Evolutionary conservation across 2,888 invertebrate species (phyloP), one percentile per base, ranked within the genome.

Genomic region (Gryllus longicercus): DNA sequence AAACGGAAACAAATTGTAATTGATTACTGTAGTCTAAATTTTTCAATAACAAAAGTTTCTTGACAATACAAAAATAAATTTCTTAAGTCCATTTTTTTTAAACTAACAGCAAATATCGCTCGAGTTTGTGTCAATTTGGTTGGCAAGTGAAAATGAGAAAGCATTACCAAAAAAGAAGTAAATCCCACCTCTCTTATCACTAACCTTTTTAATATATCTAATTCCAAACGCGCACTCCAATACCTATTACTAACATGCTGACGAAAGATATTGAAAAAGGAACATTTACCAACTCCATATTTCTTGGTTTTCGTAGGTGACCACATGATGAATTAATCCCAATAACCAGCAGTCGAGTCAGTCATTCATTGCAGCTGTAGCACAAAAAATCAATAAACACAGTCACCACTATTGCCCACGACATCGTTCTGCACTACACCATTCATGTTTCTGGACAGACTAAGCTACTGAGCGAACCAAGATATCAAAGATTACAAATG

Each of bases 281-380:
- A 79, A 75, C 12, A 81, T 93, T 92, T 89, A 93, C 93, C 93
- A 87, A 93, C 92, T 85, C 91, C 93, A 88, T 93, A 91, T 89
- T 93, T 93, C 84, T 92, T 91, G 82, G 91, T 90, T 88, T 93
- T 93, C 83, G 92, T 91, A 83, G 93, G 92, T 85, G 91, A 91
- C 93, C 93, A 93, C 93, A 93, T 93, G 87, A 87, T 81, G 49
- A 23, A 23, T 18, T 75, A 74, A 50, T 49, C 79, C 50, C 51
- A 77, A 50, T 21, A 50, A 74, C 21, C 76, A 51, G 50, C 4
- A 50, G 50, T 50, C 76, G 74, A 76, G 75, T 80, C 74, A 80
- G 79, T 80, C 80, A 80, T 23, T 75, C 80, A 80, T 77, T 38
- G 78, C 75, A 76, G 38, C 75, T 78, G 25, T 75, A 23, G 79